Conservation (phyloP, 2,113 vertebrate species). For the Rhodinocichla rosea region DNA sequence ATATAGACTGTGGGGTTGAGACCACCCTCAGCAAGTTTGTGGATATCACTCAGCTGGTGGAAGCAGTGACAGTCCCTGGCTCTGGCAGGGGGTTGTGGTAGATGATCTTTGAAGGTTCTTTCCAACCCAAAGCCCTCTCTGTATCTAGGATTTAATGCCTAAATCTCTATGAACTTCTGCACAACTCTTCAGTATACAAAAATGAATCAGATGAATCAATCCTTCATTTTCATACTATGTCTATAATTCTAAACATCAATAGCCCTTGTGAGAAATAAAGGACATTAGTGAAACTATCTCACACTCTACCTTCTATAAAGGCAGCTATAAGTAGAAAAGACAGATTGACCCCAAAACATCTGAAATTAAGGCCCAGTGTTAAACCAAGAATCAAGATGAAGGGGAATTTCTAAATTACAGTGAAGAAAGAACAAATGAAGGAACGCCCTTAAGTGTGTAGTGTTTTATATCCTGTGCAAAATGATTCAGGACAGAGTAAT, state of each 20-base stretch:
- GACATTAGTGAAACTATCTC: not conserved
- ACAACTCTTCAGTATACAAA: not conserved
- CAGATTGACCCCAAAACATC: not conserved
- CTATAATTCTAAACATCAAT: not conserved
- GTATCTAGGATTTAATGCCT: not conserved
- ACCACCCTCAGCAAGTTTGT: not conserved
- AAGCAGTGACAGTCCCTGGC: not conserved
- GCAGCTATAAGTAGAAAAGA: not conserved
- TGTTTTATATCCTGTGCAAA: not conserved
- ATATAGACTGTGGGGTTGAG: not conserved
- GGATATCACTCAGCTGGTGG: not conserved
- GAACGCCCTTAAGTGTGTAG: not conserved
- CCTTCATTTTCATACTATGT: not conserved
- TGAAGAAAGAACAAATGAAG: not conserved
- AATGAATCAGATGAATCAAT: not conserved
- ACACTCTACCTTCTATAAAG: not conserved
- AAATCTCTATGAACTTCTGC: not conserved
- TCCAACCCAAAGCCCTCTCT: not conserved
- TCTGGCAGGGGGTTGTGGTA: accelerated
- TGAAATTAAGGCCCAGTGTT: not conserved
- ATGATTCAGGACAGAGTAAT: not conserved
- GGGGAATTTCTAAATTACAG: not conserved
- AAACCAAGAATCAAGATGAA: not conserved
- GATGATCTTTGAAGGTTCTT: not conserved
- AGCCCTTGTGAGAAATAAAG: not conserved